Evolutionary conservation across 2,888 invertebrate species (phyloP).

Genomic region (Serrognathus titanus): DNA sequence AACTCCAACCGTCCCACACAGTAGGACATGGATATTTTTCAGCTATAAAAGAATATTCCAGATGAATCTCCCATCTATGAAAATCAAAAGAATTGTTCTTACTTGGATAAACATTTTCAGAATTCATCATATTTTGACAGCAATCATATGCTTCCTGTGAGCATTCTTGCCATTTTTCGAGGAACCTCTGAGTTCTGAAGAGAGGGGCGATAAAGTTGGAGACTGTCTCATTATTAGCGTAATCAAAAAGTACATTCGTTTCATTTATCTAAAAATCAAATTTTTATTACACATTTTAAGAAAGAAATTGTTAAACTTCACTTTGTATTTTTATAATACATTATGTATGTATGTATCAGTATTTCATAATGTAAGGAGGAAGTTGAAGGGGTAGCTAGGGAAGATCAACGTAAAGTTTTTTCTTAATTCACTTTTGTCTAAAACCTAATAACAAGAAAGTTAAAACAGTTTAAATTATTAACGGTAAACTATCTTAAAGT

Average conservation of each 20-base stretch:
- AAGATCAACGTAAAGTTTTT: too few relatives aligned
- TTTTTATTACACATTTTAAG: too few relatives aligned
- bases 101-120: conserved; percentile 33
- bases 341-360: too few relatives aligned
- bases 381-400: too few relatives aligned
- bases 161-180: conserved; percentile 37
- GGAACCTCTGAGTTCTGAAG: conserved; percentile 32
- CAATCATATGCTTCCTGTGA: conserved; percentile 37
- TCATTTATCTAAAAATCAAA: conserved; percentile 1
- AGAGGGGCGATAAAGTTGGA: conserved; percentile 14
- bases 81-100: conserved; percentile 1
- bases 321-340: neutral
- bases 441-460: too few relatives aligned
- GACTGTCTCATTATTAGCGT: conserved; percentile 9
- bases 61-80: neutral
- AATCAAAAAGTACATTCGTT: conserved; percentile 14
- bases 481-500: too few relatives aligned
- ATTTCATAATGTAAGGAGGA: too few relatives aligned
- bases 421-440: too few relatives aligned
- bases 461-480: too few relatives aligned
- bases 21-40: conserved; percentile 49
- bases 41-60: conserved; percentile 24
- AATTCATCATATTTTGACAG: conserved; percentile 33
- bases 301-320: neutral
- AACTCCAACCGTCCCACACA: conserved; percentile 64